phyloP scores from a whole-genome alignment of 1,140 invertebrate species.

The Popillia japonica region DNA sequence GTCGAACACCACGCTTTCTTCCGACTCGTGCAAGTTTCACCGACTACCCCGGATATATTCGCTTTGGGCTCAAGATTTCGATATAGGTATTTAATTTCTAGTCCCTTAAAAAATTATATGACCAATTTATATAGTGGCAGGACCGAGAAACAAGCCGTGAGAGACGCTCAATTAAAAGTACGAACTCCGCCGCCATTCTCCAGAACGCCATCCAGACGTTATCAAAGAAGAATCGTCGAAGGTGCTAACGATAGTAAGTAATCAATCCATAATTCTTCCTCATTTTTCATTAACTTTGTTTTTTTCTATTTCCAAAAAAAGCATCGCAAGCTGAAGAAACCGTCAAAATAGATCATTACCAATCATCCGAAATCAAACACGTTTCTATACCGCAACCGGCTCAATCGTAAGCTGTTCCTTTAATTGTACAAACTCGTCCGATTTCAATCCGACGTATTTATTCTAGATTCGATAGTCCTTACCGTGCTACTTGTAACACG shows the following conservation, averaged over 20 bases:
- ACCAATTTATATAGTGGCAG: constrained; percentile 69
- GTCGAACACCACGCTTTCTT: constrained; percentile 99
- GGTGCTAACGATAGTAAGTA: constrained; percentile 57
- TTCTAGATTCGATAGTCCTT: constrained; percentile 58
- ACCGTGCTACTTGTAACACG: constrained; percentile 63
- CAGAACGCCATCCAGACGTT: constrained; percentile 87
- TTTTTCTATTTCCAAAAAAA: constrained; percentile 49
- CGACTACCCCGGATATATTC: constrained; percentile 74
- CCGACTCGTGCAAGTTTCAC: constrained; percentile 82
- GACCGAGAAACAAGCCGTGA: constrained; percentile 70
- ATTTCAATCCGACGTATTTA: constrained; percentile 52
- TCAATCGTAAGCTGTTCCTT: constrained; percentile 49
- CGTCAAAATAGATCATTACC: constrained; percentile 63
- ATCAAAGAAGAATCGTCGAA: constrained; percentile 79
- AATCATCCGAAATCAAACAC: constrained; percentile 66
- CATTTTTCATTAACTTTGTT: neutral
- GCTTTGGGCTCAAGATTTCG: constrained; percentile 76
- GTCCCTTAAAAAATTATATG: too few species aligned
- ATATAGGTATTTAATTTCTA: constrained; percentile 68
- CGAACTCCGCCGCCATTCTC: constrained; percentile 84
- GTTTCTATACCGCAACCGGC: constrained; percentile 69
- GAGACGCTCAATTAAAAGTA: constrained; percentile 67
- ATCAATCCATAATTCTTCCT: too few species aligned
- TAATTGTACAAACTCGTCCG: neutral
- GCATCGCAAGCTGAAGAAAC: constrained; percentile 67